Evolutionary conservation across 2,888 invertebrate genomes (phyloP).

Genomic region (Sturmia bella): DNA sequence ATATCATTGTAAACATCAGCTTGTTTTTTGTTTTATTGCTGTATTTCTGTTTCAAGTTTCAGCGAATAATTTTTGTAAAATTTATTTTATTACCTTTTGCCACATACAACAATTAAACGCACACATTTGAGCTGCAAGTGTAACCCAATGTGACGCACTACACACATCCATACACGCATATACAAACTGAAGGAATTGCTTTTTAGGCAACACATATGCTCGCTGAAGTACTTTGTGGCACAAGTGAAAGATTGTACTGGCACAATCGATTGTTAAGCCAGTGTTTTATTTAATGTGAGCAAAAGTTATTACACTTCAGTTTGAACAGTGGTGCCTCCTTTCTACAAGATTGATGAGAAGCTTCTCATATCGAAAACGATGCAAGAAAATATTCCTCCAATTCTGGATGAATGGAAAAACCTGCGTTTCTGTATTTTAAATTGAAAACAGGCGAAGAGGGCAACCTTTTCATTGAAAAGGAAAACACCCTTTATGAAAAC

Average conservation of each 20-base stretch:
- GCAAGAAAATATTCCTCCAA: too few species aligned
- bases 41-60: constrained; percentile 3
- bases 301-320: constrained; percentile 44
- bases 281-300: constrained; percentile 48
- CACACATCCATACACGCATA: not conserved
- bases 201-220: constrained; percentile 23
- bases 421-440: too few species aligned
- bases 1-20: constrained; percentile 48
- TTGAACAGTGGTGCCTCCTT: constrained; percentile 45
- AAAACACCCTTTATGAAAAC: too few species aligned
- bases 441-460: too few species aligned
- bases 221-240: constrained; percentile 50
- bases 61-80: constrained; percentile 54
- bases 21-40: constrained; percentile 53
- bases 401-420: too few species aligned
- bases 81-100: constrained; percentile 65
- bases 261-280: constrained; percentile 50
- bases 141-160: constrained; percentile 14
- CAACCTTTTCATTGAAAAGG: too few species aligned
- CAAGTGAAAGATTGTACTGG: constrained; percentile 50
- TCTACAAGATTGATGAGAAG: too few species aligned
- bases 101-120: constrained; percentile 54
- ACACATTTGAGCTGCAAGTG: constrained; percentile 5
- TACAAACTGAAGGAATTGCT: not conserved
- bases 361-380: too few species aligned